These are phyloP conservation scores for Hylaea fasciaria DNA, from an alignment of 2,888 invertebrate species.

Conservation along the genomic window DNA sequence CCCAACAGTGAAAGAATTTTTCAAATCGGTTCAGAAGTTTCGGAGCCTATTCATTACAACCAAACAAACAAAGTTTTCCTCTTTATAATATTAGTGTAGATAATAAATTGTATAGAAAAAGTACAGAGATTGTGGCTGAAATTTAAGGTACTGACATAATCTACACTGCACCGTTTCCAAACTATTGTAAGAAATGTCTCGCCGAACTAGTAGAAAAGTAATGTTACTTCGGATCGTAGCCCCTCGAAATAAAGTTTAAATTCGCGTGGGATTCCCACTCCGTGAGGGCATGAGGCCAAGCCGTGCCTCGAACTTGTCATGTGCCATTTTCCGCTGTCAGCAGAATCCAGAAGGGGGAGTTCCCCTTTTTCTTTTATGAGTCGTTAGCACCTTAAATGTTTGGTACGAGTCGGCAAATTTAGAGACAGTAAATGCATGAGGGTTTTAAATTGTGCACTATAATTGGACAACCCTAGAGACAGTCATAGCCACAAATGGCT, in stretches of 20 bases:
- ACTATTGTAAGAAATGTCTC: background rate
- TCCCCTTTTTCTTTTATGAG: slow-evolving; percentile 5
- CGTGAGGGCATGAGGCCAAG: background rate
- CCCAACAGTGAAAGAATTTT: no score
- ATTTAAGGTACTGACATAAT: background rate
- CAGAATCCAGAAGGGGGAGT: slow-evolving; percentile 2
- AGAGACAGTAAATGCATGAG: no score
- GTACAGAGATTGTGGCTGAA: no score
- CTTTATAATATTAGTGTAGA: no score
- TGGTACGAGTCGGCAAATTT: no score
- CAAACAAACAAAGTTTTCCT: no score
- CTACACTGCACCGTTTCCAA: background rate
- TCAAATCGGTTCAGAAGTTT: no score
- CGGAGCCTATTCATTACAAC: no score
- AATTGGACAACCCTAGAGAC: no score
- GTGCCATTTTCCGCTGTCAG: slow-evolving; percentile 3
- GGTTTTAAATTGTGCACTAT: no score
- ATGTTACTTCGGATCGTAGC: background rate
- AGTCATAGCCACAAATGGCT: no score
- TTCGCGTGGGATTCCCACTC: background rate
- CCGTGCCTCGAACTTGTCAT: slow-evolving; percentile 2
- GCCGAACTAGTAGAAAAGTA: background rate
- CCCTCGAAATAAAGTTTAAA: background rate
- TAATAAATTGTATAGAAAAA: no score
- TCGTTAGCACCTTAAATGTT: background rate